phyloP scores from a whole-genome alignment of 2,113 vertebrate species.

The Microtus oregoni region DNA sequence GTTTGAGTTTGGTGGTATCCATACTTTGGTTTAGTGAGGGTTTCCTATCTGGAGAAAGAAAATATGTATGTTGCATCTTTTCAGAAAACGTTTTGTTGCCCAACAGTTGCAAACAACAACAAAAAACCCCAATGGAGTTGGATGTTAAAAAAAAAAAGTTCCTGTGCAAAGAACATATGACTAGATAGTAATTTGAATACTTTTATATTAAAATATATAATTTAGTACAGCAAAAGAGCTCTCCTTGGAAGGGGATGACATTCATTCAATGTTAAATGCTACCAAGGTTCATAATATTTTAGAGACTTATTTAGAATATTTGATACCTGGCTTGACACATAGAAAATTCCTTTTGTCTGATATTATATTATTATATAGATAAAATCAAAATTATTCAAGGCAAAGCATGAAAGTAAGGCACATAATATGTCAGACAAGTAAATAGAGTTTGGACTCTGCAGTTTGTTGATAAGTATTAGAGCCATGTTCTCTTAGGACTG shows the following conservation, averaged over 20 bases:
- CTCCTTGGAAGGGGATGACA: neutral
- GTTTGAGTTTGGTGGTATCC: neutral
- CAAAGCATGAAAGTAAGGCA: neutral
- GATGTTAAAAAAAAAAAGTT: constrained; percentile 22
- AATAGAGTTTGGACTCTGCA: neutral
- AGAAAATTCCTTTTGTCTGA: neutral
- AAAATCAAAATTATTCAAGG: neutral
- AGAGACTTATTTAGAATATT: constrained; percentile 11
- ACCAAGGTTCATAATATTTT: constrained; percentile 48
- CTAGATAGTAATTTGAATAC: neutral
- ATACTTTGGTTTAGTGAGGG: neutral
- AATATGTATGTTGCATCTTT: neutral
- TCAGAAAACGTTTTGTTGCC: neutral
- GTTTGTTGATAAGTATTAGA: neutral
- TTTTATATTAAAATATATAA: neutral
- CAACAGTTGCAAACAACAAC: neutral
- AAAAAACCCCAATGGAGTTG: neutral
- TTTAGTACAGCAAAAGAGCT: neutral
- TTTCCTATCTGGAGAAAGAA: neutral
- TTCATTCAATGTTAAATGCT: constrained; percentile 13
- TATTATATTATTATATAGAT: neutral
- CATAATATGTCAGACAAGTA: neutral
- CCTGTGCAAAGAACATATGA: neutral
- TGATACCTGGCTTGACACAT: neutral
- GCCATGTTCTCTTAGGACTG: neutral